phyloP scores from a whole-genome alignment of 2,797 vertebrate species.

The Otolemur crassicaudatus region DNA sequence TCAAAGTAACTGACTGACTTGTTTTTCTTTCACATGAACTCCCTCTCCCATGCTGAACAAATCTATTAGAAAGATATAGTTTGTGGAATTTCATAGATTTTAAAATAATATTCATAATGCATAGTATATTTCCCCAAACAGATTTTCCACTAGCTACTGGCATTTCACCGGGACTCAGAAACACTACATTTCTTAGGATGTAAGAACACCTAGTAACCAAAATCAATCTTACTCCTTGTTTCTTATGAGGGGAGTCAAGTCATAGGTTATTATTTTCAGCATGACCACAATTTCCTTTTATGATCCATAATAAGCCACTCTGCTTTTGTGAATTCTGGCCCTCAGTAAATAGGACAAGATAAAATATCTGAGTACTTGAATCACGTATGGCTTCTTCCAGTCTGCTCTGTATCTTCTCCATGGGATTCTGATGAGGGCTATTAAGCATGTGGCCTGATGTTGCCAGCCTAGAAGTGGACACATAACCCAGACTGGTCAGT shows the following conservation, averaged over 20 bases:
- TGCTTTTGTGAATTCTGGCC: background rate
- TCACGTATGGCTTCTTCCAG: background rate
- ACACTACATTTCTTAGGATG: background rate
- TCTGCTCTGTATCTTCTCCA: background rate
- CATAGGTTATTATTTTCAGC: background rate
- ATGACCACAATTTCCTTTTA: background rate
- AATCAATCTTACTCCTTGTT: background rate
- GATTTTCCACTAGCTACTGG: background rate
- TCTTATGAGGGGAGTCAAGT: background rate
- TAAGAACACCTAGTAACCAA: background rate
- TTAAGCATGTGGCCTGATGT: background rate
- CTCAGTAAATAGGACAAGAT: background rate
- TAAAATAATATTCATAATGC: background rate
- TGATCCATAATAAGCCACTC: background rate
- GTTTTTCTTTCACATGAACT: background rate
- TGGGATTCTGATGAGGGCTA: background rate
- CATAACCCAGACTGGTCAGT: background rate
- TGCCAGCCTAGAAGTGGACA: background rate
- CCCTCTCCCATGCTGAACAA: background rate
- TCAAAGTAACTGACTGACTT: background rate
- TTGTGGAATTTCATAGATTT: background rate
- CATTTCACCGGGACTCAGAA: background rate
- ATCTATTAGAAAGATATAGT: background rate
- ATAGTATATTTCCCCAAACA: background rate
- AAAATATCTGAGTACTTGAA: background rate